Conservation (phyloP, 2,113 vertebrate genomes). For the Varanus salvator region DNA sequence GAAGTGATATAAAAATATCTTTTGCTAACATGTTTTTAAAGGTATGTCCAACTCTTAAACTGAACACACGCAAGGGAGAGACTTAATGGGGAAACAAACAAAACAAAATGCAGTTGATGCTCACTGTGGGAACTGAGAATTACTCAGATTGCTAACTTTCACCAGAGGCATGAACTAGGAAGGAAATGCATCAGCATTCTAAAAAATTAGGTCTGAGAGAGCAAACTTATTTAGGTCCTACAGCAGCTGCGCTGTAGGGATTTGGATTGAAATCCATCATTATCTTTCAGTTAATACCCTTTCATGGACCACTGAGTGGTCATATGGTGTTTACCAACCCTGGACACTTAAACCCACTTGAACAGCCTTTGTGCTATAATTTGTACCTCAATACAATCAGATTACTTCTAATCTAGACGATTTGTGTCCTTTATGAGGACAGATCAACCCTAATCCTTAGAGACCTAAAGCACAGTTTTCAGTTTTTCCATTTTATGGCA, state of each 20-base stretch:
- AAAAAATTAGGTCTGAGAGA: conserved; percentile 55
- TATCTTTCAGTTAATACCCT: conserved; percentile 86
- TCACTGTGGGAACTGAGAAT: conserved; percentile 13
- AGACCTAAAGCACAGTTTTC: conserved; percentile 69
- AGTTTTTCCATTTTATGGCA: conserved; percentile 30
- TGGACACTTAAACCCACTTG: conserved; percentile 81
- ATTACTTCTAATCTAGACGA: conserved; percentile 88
- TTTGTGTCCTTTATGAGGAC: conserved; percentile 79
- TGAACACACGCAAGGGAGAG: conserved; percentile 23
- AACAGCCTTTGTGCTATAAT: conserved; percentile 81
- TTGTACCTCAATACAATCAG: conserved; percentile 84
- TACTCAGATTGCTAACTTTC: conserved; percentile 54
- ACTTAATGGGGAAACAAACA: conserved; percentile 24
- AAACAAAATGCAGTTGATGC: conserved; percentile 24
- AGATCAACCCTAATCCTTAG: conserved; percentile 81
- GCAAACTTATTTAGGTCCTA: conserved; percentile 74
- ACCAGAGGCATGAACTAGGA: conserved; percentile 47
- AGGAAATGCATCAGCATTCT: conserved; percentile 50
- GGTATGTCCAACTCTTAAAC: conserved; percentile 2
- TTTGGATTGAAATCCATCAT: conserved; percentile 85
- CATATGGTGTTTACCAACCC: conserved; percentile 81
- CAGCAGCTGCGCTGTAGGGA: conserved; percentile 82
- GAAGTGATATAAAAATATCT: background rate
- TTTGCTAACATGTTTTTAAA: background rate
- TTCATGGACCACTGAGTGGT: conserved; percentile 82